Base-by-base conservation (phyloP, 2,797 vertebrate species). In the Epinephelus coioides region DNA sequence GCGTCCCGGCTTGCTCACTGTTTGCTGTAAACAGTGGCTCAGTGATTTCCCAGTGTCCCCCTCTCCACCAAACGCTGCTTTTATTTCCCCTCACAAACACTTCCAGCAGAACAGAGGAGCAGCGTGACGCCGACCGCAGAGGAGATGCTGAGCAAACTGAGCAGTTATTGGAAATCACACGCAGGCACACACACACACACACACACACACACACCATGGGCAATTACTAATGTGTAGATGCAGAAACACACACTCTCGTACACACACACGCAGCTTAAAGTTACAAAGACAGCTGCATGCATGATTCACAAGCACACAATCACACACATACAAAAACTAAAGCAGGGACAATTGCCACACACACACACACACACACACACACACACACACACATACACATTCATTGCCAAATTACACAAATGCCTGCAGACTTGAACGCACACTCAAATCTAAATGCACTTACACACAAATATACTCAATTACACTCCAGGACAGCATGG, bases 61-160 rank as follows among this genome's bases (percentile, higher is more conserved):
- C 65, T 73, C 63, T 18, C 56, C 71, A 47, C 70, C 68, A 54
- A 84, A 75, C 49, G 47, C 57, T 61, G 62, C 73, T 85, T 90
- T 89, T 78, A 79, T 84, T 91, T 81, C 69, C 73, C 75, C 68
- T 73, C 74, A 57, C 88, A 88, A 89, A 92, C 86, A 83, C 78
- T 85, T 89, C 70, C 79, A 86, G 78, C 81, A 79, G 84, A 86
- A 85, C 84, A 89, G 81, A 76, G 83, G 69, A 90, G 82, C 89
- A 74, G 84, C 73, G 46, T 87, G 86, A 82, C 49, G 85, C 74
- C 81, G 10, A 69, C 75, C 63, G 21, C 84, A 40, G 82, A 88
- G 88, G 78, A 87, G 73, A 84, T 53, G 68, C 79, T 81, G 83
- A 86, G 81, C 82, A 88, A 89, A 84, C 78, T 57, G 44, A 85